phyloP scores from a whole-genome alignment of 2,797 vertebrate genomes.

The Cyprinodon diabolis region DNA sequence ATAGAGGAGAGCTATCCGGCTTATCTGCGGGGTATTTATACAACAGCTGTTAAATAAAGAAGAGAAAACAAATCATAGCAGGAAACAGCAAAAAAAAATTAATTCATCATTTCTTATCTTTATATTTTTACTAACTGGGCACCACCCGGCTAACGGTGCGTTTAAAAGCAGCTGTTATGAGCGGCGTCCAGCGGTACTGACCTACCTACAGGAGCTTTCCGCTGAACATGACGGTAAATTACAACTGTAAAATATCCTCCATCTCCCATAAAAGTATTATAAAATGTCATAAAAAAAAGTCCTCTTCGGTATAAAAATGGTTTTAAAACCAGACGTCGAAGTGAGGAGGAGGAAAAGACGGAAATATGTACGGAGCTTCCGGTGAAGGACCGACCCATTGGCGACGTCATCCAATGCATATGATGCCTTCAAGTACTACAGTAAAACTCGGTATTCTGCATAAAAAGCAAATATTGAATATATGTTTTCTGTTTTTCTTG shows the following conservation, averaged over 20 bases:
- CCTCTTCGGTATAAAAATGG: background rate
- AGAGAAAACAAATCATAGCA: background rate
- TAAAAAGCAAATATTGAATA: background rate
- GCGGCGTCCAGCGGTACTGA: background rate
- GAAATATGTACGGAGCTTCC: slow-evolving; percentile 31
- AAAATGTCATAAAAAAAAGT: background rate
- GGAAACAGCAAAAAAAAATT: background rate
- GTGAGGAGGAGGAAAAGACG: slow-evolving; percentile 13
- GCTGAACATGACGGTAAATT: slow-evolving; percentile 6
- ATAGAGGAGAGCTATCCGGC: background rate
- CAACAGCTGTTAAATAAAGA: slow-evolving; percentile 4
- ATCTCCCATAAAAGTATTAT: background rate
- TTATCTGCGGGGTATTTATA: slow-evolving; percentile 14
- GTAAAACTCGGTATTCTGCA: background rate
- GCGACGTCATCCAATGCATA: slow-evolving; percentile 20
- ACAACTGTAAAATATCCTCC: accelerated
- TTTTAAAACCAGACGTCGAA: slow-evolving; percentile 6
- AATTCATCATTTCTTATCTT: background rate
- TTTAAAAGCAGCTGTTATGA: background rate
- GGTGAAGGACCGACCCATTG: background rate
- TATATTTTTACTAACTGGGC: background rate
- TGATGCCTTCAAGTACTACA: slow-evolving; percentile 18
- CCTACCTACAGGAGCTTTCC: slow-evolving; percentile 11
- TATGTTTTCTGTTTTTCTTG: background rate
- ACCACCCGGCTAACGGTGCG: slow-evolving; percentile 11